Evolutionary conservation across 2,113 vertebrate genomes (phyloP).

Genomic region (Melanerpes aurifrons): DNA sequence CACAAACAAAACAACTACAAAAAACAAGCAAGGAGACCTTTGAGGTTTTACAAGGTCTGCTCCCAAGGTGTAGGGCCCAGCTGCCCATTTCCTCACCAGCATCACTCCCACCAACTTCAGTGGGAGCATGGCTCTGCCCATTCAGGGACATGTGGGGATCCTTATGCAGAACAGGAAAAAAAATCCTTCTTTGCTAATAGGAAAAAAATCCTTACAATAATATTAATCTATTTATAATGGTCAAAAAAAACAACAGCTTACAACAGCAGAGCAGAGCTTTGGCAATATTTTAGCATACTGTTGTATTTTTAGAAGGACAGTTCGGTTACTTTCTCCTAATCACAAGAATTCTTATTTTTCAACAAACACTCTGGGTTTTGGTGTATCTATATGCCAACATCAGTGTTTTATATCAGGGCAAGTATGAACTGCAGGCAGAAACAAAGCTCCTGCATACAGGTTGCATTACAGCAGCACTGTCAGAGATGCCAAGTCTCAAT

Average conservation of each 20-base stretch:
- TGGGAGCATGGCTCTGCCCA: neutral
- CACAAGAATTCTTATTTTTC: conserved; percentile 47
- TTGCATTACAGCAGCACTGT: neutral
- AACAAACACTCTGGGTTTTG: conserved; percentile 28
- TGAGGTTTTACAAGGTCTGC: neutral
- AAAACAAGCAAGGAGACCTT: neutral
- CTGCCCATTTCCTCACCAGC: neutral
- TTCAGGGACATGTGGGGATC: neutral
- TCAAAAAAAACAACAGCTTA: conserved; percentile 59
- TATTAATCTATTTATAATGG: conserved; percentile 62
- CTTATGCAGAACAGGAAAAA: neutral
- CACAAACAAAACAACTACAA: neutral
- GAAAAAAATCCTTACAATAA: conserved; percentile 53
- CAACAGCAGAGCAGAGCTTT: conserved; percentile 41
- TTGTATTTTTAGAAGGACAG: conserved; percentile 65
- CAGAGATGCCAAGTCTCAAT: conserved; percentile 24
- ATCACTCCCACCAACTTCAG: neutral
- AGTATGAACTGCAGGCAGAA: conserved; percentile 17
- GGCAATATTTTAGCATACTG: conserved; percentile 61
- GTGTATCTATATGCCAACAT: conserved; percentile 33
- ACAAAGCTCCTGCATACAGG: conserved; percentile 19
- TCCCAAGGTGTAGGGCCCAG: neutral
- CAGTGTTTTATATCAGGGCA: conserved; percentile 14
- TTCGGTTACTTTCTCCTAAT: conserved; percentile 62
- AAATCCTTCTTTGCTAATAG: neutral